Percentiles rank a stretch among this genome's conserved stretches.
phyloP scores from a whole-genome alignment of 2,113 vertebrate genomes.

The Syngnathus typhle region DNA sequence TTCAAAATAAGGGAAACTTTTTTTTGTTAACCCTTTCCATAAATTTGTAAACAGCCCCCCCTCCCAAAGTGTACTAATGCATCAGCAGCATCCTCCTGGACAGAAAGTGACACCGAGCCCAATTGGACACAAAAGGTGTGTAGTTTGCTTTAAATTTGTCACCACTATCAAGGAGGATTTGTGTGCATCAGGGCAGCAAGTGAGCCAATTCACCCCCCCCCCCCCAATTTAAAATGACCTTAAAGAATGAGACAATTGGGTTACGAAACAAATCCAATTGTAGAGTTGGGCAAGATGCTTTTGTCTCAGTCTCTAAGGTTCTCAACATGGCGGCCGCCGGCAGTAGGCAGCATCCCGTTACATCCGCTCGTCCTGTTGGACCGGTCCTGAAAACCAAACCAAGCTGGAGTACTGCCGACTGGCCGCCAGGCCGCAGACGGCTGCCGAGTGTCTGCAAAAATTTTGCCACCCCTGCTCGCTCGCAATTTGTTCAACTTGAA shows the following conservation, averaged over 20 bases:
- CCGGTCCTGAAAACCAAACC: conserved; percentile 8
- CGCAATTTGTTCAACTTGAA: conserved; percentile 12
- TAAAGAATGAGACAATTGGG: conserved; percentile 66
- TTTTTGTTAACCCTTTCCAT: conserved; percentile 17
- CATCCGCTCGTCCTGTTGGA: neutral
- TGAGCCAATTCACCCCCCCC: conserved; percentile 39
- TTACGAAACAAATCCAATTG: conserved; percentile 26
- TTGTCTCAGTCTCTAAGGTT: conserved; percentile 65
- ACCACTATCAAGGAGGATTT: conserved; percentile 6
- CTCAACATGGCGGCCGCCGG: conserved; percentile 21
- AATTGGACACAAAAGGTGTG: conserved; percentile 15
- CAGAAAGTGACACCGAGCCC: neutral
- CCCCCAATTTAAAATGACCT: conserved; percentile 29
- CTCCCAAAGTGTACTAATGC: conserved; percentile 42
- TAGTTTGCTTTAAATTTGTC: neutral
- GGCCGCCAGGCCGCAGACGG: conserved; percentile 51
- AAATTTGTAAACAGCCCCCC: conserved; percentile 9
- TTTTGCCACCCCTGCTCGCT: conserved; percentile 38
- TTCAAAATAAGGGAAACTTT: conserved; percentile 50
- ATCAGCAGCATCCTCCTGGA: conserved; percentile 15
- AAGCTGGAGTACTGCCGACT: conserved; percentile 26
- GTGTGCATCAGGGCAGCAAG: conserved; percentile 68
- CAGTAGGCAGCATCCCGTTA: conserved; percentile 19
- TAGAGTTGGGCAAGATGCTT: conserved; percentile 62
- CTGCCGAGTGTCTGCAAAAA: conserved; percentile 64